Percentiles rank a stretch among this genome's conserved stretches.
phyloP scores from a whole-genome alignment of 92 coral and sea anemone genomes.

The Siderastrea siderea region DNA sequence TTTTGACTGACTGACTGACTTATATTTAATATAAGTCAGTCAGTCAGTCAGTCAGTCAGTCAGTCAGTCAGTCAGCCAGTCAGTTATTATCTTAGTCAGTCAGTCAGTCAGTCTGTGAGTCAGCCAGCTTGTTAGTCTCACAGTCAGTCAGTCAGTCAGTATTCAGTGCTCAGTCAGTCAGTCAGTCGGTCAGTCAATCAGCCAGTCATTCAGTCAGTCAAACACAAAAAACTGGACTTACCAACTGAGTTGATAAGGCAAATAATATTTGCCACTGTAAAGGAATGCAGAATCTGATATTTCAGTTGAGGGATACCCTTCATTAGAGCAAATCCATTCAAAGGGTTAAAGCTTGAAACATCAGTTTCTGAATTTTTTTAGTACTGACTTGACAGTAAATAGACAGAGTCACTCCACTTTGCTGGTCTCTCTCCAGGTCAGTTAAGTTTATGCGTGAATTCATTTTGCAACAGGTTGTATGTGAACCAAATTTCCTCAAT shows the following conservation, averaged over 20 bases:
- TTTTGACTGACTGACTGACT: too few species aligned
- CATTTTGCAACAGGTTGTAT: slow-evolving; percentile 69
- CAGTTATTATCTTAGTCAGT: too few species aligned
- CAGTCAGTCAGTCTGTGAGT: background rate
- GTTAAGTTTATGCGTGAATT: background rate
- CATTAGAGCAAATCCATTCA: background rate
- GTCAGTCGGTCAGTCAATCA: background rate
- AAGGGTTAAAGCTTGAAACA: too few species aligned
- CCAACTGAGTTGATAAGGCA: too few species aligned
- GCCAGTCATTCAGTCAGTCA: background rate
- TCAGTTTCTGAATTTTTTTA: too few species aligned
- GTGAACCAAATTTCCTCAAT: slow-evolving; percentile 82
- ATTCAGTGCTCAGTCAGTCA: background rate
- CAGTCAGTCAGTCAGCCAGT: background rate
- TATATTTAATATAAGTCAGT: background rate
- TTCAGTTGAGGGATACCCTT: background rate
- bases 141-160: background rate
- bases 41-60: background rate
- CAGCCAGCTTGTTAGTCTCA: background rate
- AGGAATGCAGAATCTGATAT: background rate
- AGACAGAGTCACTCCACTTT: background rate
- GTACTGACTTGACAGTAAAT: too few species aligned
- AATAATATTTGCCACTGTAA: too few species aligned
- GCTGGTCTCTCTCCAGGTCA: background rate
- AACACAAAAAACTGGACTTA: background rate